Percentiles rank a stretch among this genome's conserved stretches.
Evolutionary conservation across 2,888 invertebrate genomes (phyloP).

Genomic region (Melinopterus prodromus): DNA sequence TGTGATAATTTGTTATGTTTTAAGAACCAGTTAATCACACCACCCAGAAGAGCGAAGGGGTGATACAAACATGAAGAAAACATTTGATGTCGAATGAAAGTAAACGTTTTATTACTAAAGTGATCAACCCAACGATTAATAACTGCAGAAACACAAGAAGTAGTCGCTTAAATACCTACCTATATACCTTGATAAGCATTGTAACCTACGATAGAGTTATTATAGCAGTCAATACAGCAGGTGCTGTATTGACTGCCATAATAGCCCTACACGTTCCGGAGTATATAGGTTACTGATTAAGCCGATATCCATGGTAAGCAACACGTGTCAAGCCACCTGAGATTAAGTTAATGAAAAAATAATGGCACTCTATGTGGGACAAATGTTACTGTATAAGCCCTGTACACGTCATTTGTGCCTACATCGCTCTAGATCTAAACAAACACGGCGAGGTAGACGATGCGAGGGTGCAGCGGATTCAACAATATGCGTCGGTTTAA

Average conservation of each 20-base stretch:
- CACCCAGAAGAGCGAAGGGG: too few species aligned
- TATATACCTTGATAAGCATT: too few species aligned
- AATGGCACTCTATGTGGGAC: neutral
- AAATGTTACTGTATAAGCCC: neutral
- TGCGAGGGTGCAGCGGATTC: neutral
- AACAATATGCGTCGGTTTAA: neutral
- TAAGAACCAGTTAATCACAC: too few species aligned
- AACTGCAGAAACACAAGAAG: too few species aligned
- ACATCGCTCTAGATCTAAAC: neutral
- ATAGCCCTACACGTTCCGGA: neutral
- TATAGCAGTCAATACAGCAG: too few species aligned
- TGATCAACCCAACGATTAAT: too few species aligned
- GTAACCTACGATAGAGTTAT: too few species aligned
- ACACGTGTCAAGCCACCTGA: neutral
- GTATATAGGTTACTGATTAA: neutral
- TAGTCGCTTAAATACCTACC: too few species aligned
- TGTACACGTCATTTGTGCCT: neutral
- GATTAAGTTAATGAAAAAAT: neutral
- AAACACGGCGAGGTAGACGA: neutral
- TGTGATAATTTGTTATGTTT: too few species aligned
- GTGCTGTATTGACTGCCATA: neutral
- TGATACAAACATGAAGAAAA: too few species aligned
- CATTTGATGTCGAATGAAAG: too few species aligned
- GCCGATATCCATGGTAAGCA: neutral
- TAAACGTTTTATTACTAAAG: too few species aligned